Evolutionary conservation across 2,888 invertebrate genomes (phyloP).

Genomic region (Rotaria sp.): DNA sequence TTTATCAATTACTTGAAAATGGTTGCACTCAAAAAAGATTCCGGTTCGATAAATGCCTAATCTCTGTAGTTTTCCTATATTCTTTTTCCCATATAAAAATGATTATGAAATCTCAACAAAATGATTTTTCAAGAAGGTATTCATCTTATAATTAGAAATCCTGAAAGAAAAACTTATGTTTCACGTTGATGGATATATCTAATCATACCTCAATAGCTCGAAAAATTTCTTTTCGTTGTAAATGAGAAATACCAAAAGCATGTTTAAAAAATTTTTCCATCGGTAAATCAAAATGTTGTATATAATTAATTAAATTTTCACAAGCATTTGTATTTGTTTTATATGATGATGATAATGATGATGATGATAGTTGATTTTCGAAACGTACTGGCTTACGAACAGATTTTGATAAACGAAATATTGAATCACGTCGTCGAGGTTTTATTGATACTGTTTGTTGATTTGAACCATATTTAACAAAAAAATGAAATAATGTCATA

Average conservation of each 20-base stretch:
- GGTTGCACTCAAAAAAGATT: too few species aligned
- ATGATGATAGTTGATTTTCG: neutral
- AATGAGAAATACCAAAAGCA: constrained; percentile 6
- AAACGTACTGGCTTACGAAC: neutral
- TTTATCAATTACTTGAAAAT: too few species aligned
- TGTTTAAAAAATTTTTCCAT: neutral
- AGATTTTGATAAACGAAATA: neutral
- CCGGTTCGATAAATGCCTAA: too few species aligned
- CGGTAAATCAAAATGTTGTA: neutral
- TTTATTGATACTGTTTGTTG: neutral
- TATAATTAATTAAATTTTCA: neutral
- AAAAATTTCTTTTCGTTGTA: constrained; percentile 24
- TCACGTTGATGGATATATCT: neutral
- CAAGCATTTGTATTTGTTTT: neutral
- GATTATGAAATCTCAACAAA: too few species aligned
- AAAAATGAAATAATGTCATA: constrained; percentile 27
- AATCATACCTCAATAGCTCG: neutral
- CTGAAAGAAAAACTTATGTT: neutral
- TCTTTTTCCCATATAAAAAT: too few species aligned
- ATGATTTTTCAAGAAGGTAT: too few species aligned
- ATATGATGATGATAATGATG: neutral
- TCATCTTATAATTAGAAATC: too few species aligned
- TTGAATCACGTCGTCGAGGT: neutral
- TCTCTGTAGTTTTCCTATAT: too few species aligned
- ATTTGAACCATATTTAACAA: constrained; percentile 21